Conservation (phyloP, 2,888 invertebrate species). For the Deroplatys truncata region DNA sequence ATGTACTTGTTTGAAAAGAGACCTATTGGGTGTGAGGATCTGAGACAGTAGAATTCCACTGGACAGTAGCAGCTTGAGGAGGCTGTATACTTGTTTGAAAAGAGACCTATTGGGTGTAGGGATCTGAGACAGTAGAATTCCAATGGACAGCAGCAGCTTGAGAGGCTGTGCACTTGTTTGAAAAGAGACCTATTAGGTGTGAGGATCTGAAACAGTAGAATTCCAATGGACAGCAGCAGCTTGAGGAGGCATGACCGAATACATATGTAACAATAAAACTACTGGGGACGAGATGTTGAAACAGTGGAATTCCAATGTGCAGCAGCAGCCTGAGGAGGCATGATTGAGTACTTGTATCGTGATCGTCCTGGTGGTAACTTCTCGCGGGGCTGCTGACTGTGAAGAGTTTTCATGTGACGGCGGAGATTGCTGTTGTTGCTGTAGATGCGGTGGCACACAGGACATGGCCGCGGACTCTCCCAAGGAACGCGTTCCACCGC, state of each 20-base stretch:
- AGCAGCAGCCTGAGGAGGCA: background rate
- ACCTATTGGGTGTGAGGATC: too few species aligned
- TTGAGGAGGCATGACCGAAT: background rate
- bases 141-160: too few species aligned
- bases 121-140: too few species aligned
- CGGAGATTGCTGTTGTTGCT: constrained; percentile 42
- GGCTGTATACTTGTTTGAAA: too few species aligned
- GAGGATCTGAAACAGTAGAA: background rate
- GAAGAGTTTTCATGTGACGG: constrained; percentile 33
- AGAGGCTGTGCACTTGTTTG: too few species aligned
- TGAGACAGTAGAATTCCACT: too few species aligned
- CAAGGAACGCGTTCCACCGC: constrained; percentile 33
- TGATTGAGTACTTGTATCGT: constrained; percentile 19
- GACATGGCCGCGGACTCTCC: constrained; percentile 40
- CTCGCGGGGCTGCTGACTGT: constrained; percentile 11
- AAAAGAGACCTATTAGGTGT: background rate
- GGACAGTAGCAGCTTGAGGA: too few species aligned
- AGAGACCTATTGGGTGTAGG: too few species aligned
- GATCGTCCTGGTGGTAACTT: background rate
- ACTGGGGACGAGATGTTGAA: background rate
- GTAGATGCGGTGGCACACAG: constrained; percentile 40
- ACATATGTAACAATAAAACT: background rate
- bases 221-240: background rate
- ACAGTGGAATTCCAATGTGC: background rate
- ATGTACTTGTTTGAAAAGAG: background rate